Conservation (phyloP, 2,113 vertebrate species). For the Epinephelus lanceolatus region DNA sequence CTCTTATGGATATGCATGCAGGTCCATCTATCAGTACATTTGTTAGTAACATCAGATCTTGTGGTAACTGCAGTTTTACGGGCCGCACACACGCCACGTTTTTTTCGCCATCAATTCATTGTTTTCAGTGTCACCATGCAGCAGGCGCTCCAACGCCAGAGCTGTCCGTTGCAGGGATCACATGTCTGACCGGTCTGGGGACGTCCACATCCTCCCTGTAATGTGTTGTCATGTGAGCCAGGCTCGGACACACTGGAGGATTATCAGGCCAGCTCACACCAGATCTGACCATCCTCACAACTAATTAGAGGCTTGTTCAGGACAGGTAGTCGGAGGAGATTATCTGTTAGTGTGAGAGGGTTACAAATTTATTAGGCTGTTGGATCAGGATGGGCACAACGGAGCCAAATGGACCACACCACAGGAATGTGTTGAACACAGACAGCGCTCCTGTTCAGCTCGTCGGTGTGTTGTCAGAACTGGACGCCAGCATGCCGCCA, state of each 20-base stretch:
- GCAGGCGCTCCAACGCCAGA: too few species aligned
- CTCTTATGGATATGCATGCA: background rate
- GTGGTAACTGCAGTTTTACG: background rate
- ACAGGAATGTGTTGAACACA: background rate
- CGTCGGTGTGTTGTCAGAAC: too few species aligned
- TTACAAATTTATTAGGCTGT: slow-evolving; percentile 19
- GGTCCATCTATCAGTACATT: background rate
- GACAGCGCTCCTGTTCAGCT: too few species aligned
- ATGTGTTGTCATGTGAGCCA: background rate
- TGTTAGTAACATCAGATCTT: background rate
- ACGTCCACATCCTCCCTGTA: too few species aligned
- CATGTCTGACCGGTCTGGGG: background rate
- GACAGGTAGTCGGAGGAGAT: slow-evolving; percentile 35
- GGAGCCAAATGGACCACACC: background rate
- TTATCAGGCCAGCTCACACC: slow-evolving; percentile 25
- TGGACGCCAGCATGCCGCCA: too few species aligned
- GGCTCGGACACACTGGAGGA: slow-evolving; percentile 5
- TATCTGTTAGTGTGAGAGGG: slow-evolving; percentile 43
- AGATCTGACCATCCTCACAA: background rate
- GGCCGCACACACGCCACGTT: too few species aligned
- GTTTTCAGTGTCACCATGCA: too few species aligned
- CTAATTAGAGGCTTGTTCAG: slow-evolving; percentile 45
- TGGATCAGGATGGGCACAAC: background rate
- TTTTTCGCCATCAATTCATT: too few species aligned
- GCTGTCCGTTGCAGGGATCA: too few species aligned